Evolutionary conservation across 37 sponge, comb jelly and placozoan species (phyloP), one percentile per base, ranked within the genome.

Genomic region (Corticium candelabrum): DNA sequence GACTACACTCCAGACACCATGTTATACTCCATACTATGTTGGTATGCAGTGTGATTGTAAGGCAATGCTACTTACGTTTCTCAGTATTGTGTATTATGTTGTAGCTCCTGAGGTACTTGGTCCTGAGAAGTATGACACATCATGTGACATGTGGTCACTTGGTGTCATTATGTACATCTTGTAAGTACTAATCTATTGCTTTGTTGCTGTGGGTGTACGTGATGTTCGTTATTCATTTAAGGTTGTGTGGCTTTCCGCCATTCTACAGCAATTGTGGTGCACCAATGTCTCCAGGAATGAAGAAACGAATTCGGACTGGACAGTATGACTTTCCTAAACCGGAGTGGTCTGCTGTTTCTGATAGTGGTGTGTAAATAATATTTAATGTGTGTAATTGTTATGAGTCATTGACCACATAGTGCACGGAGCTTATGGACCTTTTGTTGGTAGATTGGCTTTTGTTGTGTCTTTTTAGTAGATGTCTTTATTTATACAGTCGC

Each of bases 61-160:
- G 11, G 37, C 29, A 36, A 1, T 3, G 40, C 15, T 34, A 39
- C 3, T 29, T 34, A n/a, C n/a, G n/a, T n/a, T n/a, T n/a, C n/a
- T n/a, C n/a, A n/a, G n/a, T n/a, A n/a, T n/a, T 30, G 33, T 39
- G 31, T 82, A 37, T 21, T 36, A 2, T 31, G 77, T 32, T 83
- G 31, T 77, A 90, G 98, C 98, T 82, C 94, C 98, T 34, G 98
- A 96, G 43, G 98, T 96, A 31, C 82, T 96, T 11, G 98, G 98
- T 1, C 98, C 98, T 32, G 98, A 96, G 68, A 86, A 83, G 37
- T 96, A 96, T 76, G 98, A 96, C 87, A 82, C 79, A 71, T 93
- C 94, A 38, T 96, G 98, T 85, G 98, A 96, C 82, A 83, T 96
- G 79, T 96, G 98, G 98, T 96, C 98, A 37, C 87, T 96, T 33